Evolutionary conservation across 2,888 invertebrate species (phyloP), one percentile per base, ranked within the genome.

Genomic region (Amphimallon solstitiale): DNA sequence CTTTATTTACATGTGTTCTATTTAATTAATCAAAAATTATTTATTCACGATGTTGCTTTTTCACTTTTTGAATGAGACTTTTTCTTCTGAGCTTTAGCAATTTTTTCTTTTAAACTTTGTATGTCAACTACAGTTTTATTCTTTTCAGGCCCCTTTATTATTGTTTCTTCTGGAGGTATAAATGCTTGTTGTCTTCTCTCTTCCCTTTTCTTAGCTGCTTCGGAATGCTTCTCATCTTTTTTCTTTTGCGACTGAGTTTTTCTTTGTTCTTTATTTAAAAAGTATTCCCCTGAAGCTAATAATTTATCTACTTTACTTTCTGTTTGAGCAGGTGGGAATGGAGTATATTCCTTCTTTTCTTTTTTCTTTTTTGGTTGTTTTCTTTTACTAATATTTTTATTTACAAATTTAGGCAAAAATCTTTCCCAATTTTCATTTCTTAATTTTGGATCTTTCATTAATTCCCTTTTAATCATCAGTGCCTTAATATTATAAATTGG

Each of bases 401-500:
- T 90, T 63, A 88, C 88, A 81, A 97, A 98, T 76, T 95, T 95
- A 0, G 99, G 99, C 72, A 99, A 82, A 83, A 98, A 99, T 70
- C 98, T 86, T 37, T 96, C 95, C 99, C 99, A 99, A 79, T 93
- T 95, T 81, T 98, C 97, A 81, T 94, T 90, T 79, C 91, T 92
- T 62, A 99, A 81, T 76, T 90, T 91, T 0, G 97, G 93, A 85
- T 99, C 95, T 83, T 97, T 97, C 75, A 93, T 92, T 63, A 99
- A 83, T 82, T 99, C 98, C 73, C 92, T 87, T 81, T 98, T 98
- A 56, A 99, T 97, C 98, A 99, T 98, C 56, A 99, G 83, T 1
- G 95, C 92, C 85, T 98, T 94, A 1, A 99, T 97, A 77, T 97
- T 98, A 79, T 98, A 98, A 81, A 99, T 95, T 0, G 99, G 99